Base-by-base conservation (phyloP, 2,888 invertebrate genomes). In the Penaeus monodon region DNA sequence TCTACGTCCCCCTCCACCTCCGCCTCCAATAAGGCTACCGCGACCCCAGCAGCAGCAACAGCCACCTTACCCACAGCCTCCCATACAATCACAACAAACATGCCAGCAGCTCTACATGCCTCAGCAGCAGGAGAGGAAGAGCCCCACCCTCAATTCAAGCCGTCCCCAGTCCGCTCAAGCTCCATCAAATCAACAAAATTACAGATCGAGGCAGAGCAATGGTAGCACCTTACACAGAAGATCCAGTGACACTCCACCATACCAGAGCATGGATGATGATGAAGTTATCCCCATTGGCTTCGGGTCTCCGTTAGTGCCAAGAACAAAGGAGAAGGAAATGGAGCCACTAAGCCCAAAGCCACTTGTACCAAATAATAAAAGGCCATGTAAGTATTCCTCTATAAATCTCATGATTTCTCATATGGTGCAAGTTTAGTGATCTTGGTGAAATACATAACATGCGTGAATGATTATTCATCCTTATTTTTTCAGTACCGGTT, bases 1-100 rank as follows among this genome's bases (percentile, higher is more conserved):
- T 29, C 66, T 84, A 57, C 84, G 79, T n/a, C 84, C 84, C 24
- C 84, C 84, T 7, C 84, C 84, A 68, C 84, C 84, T 49, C 84
- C 84, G 27, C 84, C 84, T 33, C 84, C 84, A 38, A 81, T 81
- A 44, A 27, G 81, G 33, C 57, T 57, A 17, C 81, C 81, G n/a
- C 68, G 81, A 27, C 81, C 70, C 17, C 81, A 81, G 44, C 80
- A 49, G 49, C 57, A 49, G 24, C 29, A 27, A 20, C 73, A 81
- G 70, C 81, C 66, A 49, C 81, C 81, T 49, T 81, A 81, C 29
- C 80, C n/a, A 0, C 33, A 24, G 44, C 74, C 38, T 44, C 44
- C n/a, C n/a, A 27, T 29, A 27, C n/a, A 20, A 14, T 29, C 68
- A 68, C 74, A 33, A 20, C 74, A 74, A 10, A 27, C 74, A 14